These are phyloP conservation scores for Melanostoma mellinum DNA, from an alignment of 2,888 invertebrate genomes.

Conservation along the genomic window DNA sequence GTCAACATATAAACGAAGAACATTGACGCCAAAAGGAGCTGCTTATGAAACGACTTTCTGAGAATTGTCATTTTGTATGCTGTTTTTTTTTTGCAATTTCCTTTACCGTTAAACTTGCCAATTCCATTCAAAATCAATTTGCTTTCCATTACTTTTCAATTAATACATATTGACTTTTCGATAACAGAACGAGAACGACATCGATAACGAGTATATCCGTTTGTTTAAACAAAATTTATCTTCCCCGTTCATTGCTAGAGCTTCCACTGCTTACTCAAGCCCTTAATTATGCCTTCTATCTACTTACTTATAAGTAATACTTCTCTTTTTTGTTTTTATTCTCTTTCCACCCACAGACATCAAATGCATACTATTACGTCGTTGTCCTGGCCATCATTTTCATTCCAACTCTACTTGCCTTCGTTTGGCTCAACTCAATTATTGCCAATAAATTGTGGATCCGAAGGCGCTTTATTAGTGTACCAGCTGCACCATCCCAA, in stretches of 20 bases:
- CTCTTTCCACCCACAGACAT: constrained; percentile 70
- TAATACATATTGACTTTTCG: no score
- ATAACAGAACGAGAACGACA: no score
- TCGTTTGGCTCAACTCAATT: constrained; percentile 83
- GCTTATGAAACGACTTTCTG: no score
- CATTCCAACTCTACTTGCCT: constrained; percentile 82
- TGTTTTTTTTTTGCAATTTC: no score
- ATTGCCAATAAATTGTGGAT: constrained; percentile 83
- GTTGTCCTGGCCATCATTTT: constrained; percentile 82
- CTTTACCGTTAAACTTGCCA: no score
- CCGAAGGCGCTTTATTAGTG: constrained; percentile 78
- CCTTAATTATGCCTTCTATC: constrained; percentile 26
- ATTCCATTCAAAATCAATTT: no score
- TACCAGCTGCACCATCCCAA: neutral
- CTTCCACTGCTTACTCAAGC: neutral
- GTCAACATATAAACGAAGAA: no score
- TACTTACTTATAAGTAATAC: neutral
- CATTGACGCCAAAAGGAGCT: no score
- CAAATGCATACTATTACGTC: constrained; percentile 77
- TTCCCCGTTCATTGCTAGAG: neutral
- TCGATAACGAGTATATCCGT: no score
- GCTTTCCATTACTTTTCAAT: no score
- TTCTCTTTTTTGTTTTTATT: neutral
- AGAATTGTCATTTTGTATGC: no score
- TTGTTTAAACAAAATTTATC: constrained; percentile 8